These are phyloP conservation scores for Sarcophaga bullata DNA, from an alignment of 1,140 invertebrate genomes.

Conservation along the genomic window DNA sequence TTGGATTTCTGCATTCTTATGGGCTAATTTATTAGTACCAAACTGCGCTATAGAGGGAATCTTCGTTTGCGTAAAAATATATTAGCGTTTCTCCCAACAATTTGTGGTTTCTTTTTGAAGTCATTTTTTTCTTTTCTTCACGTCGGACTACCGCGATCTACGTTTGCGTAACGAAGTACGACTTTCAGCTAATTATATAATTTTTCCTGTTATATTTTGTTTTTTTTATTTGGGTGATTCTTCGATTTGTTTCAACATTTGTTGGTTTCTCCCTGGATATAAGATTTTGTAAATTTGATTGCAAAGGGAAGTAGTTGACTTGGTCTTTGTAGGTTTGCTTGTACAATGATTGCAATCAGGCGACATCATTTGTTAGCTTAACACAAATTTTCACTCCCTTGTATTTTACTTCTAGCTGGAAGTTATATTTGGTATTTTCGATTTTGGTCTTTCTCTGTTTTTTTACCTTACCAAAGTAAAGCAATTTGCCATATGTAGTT, in stretches of 20 bases:
- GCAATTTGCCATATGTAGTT: conserved; percentile 55
- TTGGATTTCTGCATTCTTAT: conserved; percentile 57
- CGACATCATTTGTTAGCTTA: no score
- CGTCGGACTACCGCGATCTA: background rate
- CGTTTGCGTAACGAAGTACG: conserved; percentile 40
- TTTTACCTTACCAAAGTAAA: conserved; percentile 47
- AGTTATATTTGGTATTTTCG: conserved; percentile 43
- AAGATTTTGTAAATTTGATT: no score
- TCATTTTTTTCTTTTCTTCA: conserved; percentile 12
- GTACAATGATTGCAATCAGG: no score
- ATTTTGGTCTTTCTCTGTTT: conserved; percentile 41
- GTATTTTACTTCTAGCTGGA: background rate
- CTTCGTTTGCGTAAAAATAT: conserved; percentile 54
- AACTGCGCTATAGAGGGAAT: conserved; percentile 52
- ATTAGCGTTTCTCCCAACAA: background rate
- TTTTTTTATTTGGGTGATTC: background rate
- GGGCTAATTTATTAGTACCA: conserved; percentile 54
- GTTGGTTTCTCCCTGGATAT: no score
- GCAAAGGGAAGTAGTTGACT: no score
- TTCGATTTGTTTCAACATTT: background rate
- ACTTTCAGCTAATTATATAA: conserved; percentile 42
- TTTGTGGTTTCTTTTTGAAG: background rate
- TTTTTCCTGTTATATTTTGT: conserved; percentile 34
- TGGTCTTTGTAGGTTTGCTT: no score
- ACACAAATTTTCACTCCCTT: conserved; percentile 44